Percentiles rank a stretch among this genome's conserved stretches.
Evolutionary conservation across 23 tunicate species (phyloP).

Genomic region (Halocynthia roretzi): DNA sequence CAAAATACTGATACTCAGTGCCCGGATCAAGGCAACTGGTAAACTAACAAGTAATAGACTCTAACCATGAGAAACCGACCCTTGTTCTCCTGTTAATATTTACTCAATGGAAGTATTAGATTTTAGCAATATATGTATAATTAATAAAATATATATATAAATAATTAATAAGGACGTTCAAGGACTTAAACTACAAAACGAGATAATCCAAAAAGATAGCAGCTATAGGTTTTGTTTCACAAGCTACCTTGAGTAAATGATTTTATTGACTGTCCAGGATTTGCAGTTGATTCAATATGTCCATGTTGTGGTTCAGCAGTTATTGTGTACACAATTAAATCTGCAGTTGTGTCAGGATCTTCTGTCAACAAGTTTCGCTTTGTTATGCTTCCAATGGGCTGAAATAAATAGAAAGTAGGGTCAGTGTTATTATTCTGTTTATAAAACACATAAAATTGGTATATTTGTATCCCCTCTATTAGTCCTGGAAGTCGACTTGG

Average conservation of each 20-base stretch:
- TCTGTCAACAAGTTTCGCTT: constrained; percentile 56
- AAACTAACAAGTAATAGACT: no score
- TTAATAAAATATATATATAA: no score
- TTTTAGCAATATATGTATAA: not conserved
- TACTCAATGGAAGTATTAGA: not conserved
- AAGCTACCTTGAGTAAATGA: constrained; percentile 85
- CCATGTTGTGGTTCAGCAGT: constrained; percentile 83
- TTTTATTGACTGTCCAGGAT: constrained; percentile 33
- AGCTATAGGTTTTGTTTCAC: not conserved
- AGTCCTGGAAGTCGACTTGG: no score
- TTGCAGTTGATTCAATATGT: constrained; percentile 51
- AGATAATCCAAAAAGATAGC: not conserved
- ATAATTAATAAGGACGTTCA: no score
- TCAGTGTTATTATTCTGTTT: not conserved
- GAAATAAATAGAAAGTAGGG: constrained; percentile 11
- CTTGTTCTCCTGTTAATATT: not conserved
- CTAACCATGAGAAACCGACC: no score
- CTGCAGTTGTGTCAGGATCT: constrained; percentile 87
- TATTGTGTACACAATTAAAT: constrained; percentile 59
- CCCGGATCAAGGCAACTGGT: no score
- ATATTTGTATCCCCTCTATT: not conserved
- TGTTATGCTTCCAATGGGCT: constrained; percentile 65
- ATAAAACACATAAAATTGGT: not conserved
- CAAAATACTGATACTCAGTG: no score
- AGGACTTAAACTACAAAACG: no score